These are phyloP conservation scores for Aythya baeri DNA, from an alignment of 2,113 vertebrate genomes.

Conservation along the genomic window DNA sequence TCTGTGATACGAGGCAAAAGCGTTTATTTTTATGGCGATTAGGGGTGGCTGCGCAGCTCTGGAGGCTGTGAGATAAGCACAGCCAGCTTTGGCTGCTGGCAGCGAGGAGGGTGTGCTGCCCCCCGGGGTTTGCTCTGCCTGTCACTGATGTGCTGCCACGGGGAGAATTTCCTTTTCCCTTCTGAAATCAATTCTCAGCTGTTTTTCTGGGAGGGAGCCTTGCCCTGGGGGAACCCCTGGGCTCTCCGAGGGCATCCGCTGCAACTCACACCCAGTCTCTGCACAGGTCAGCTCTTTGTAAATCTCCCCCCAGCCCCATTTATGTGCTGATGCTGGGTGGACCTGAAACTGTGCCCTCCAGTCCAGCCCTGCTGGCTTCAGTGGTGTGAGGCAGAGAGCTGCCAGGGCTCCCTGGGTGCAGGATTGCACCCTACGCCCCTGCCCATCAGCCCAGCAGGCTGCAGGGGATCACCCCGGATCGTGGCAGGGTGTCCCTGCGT, in stretches of 20 bases:
- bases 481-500: neutral
- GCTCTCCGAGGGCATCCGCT: neutral
- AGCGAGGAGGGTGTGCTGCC: neutral
- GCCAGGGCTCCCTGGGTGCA: neutral
- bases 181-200: neutral
- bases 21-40: slow-evolving; percentile 60
- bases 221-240: neutral
- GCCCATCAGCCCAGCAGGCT: neutral
- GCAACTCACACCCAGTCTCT: neutral
- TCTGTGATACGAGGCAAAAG: slow-evolving; percentile 33
- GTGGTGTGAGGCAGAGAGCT: neutral
- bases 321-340: neutral
- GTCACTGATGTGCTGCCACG: neutral
- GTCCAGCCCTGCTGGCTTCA: neutral
- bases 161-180: slow-evolving; percentile 5
- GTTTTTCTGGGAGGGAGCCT: neutral
- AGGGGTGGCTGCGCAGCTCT: slow-evolving; percentile 50
- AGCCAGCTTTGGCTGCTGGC: neutral
- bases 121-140: neutral
- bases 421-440: neutral
- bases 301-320: neutral
- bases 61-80: slow-evolving; percentile 37
- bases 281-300: neutral
- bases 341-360: neutral
- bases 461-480: neutral